Evolutionary conservation across 2,888 invertebrate species (phyloP), one percentile per base, ranked within the genome.

Genomic region (Rhopalosiphum nymphaeae): DNA sequence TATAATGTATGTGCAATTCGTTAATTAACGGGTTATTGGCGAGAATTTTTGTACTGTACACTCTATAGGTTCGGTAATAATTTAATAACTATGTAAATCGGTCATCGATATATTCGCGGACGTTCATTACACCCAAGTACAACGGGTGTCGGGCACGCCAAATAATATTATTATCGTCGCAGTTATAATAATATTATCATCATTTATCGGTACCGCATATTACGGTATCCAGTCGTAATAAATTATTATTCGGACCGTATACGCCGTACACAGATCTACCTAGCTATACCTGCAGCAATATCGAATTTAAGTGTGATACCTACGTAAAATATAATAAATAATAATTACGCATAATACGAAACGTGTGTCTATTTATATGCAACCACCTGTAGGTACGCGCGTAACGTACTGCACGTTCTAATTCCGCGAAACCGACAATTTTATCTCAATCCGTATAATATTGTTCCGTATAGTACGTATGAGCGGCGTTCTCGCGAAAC

Each of bases 381-480:
- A 21, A 21, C 21, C 7, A 36, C 36, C 36, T 78, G 16, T 21
- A 21, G 36, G 78, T 36, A 44, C 44, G 29, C 46, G n/a, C n/a
- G 87, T 87, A 49, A 87, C 49, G 49, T 53, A 53, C 53, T 67
- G n/a, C 84, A 21, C 4, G 91, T 91, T 91, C 85, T 56, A n/a
- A 91, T 91, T 91, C 85, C 56, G 91, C 85, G 91, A 85, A 91
- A 85, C 91, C 84, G 53, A 91, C 91, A 44, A 44, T 85, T 91
- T 91, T 57, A 91, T 91, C 85, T 91, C 85, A 49, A 85, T 91
- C 91, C n/a, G 85, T 85, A 21, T 16, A 16, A 21, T 21, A 91
- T 85, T 85, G 85, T 91, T 56, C 44, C 42, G 56, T 29, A 36
- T 46, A 42, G 44, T 46, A 44, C 44, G 44, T 46, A 46, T 7